Conservation (phyloP, 2,113 vertebrate genomes). For the Ailuropoda melanoleuca region DNA sequence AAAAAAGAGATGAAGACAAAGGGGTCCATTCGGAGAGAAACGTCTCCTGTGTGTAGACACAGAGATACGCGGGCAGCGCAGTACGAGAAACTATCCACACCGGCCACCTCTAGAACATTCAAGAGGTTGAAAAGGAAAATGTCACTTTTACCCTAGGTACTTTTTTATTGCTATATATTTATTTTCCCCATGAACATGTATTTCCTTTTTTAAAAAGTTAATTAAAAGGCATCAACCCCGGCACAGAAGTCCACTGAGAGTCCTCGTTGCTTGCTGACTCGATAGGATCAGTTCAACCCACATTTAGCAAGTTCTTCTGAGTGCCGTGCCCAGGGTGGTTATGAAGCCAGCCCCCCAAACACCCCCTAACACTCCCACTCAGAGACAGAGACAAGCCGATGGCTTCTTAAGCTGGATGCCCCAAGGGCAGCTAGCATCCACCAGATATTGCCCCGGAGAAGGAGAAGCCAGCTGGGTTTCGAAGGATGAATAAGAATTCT, state of each 20-base stretch:
- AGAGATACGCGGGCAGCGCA: accelerated
- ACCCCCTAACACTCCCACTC: too few relatives aligned
- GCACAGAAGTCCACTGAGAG: not conserved
- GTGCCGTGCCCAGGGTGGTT: accelerated
- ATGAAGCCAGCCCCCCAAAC: not conserved
- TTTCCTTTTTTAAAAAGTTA: not conserved
- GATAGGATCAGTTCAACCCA: not conserved
- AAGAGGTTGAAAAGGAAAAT: not conserved
- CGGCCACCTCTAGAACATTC: not conserved
- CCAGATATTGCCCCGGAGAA: not conserved
- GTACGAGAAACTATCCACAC: accelerated
- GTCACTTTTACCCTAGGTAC: not conserved
- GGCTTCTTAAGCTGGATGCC: not conserved
- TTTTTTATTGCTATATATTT: not conserved
- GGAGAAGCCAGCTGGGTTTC: not conserved
- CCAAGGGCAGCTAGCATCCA: not conserved
- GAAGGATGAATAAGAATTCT: not conserved
- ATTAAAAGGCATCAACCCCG: not conserved
- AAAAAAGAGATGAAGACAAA: not conserved
- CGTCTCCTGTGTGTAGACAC: accelerated
- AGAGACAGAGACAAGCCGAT: not conserved
- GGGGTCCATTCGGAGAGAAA: not conserved
- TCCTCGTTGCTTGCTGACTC: not conserved
- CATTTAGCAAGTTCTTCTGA: not conserved
- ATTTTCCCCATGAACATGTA: not conserved